Evolutionary conservation across 2,113 vertebrate species (phyloP).

Genomic region (Callopanchax toddi): DNA sequence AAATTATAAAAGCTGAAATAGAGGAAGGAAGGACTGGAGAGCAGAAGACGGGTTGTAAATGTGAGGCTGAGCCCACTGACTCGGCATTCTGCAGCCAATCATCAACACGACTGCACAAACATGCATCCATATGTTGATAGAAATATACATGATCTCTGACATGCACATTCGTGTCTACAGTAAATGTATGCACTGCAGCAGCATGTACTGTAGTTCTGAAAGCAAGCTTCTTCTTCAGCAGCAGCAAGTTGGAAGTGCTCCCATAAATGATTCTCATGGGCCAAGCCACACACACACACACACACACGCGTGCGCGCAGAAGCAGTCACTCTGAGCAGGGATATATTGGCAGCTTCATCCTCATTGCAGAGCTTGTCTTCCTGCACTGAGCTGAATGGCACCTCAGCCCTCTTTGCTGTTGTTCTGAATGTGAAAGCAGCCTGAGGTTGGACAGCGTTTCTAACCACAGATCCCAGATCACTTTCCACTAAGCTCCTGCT

Average conservation of each 20-base stretch:
- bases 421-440: slow-evolving; percentile 44
- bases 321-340: slow-evolving; percentile 21
- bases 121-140: not conserved
- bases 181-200: not conserved
- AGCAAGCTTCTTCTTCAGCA: slow-evolving; percentile 1
- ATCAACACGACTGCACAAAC: slow-evolving; percentile 16
- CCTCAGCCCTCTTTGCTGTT: slow-evolving; percentile 26
- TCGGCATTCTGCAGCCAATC: slow-evolving; percentile 48
- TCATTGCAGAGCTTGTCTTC: slow-evolving; percentile 32
- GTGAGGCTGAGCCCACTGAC: slow-evolving; percentile 28
- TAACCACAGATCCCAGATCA: slow-evolving; percentile 64
- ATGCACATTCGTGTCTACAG: not conserved
- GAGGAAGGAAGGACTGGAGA: slow-evolving; percentile 44
- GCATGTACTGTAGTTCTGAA: not conserved
- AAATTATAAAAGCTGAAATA: slow-evolving; percentile 17
- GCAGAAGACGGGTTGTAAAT: slow-evolving; percentile 21
- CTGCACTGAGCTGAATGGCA: slow-evolving; percentile 17
- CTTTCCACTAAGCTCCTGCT: slow-evolving; percentile 48
- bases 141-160: not conserved
- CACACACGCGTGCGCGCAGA: not conserved
- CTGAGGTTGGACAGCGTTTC: slow-evolving; percentile 51
- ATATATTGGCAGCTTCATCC: slow-evolving; percentile 18
- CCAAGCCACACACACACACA: not conserved
- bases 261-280: slow-evolving; percentile 26
- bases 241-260: slow-evolving; percentile 31